Evolutionary conservation across 2,888 invertebrate species (phyloP).

Genomic region (Escarpia spicata): DNA sequence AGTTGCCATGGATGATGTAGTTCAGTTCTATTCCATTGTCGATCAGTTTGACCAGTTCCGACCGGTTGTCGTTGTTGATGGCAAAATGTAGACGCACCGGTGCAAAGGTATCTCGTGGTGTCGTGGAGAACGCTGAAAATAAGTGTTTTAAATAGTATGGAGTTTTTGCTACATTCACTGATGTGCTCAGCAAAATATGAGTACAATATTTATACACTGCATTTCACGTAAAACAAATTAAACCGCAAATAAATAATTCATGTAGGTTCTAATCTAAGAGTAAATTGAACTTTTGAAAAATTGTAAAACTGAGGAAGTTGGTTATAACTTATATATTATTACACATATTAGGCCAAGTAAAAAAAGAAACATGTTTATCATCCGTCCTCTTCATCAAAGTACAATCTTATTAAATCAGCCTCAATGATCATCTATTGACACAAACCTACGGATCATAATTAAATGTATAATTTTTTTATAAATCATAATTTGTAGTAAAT

Average conservation of each 20-base stretch:
- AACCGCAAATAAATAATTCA: too few relatives aligned
- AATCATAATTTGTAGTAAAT: too few relatives aligned
- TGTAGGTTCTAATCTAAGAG: background rate
- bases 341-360: too few relatives aligned
- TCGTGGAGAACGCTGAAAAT: slow-evolving; percentile 26
- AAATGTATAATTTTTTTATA: too few relatives aligned
- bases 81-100: slow-evolving; percentile 39
- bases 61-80: slow-evolving; percentile 32
- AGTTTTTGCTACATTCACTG: background rate
- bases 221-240: background rate
- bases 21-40: slow-evolving; percentile 27
- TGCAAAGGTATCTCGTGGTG: slow-evolving; percentile 25
- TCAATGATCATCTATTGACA: too few relatives aligned
- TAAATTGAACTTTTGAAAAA: background rate
- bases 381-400: too few relatives aligned
- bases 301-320: too few relatives aligned
- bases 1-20: slow-evolving; percentile 33
- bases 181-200: background rate
- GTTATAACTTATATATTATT: too few relatives aligned
- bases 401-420: too few relatives aligned
- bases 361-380: too few relatives aligned
- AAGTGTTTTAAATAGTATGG: background rate
- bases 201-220: background rate
- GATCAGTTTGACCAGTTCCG: slow-evolving; percentile 23
- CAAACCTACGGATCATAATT: too few relatives aligned